Evolutionary conservation across 2,888 invertebrate species (phyloP).

Genomic region (Zaprionus obscuricornis): DNA sequence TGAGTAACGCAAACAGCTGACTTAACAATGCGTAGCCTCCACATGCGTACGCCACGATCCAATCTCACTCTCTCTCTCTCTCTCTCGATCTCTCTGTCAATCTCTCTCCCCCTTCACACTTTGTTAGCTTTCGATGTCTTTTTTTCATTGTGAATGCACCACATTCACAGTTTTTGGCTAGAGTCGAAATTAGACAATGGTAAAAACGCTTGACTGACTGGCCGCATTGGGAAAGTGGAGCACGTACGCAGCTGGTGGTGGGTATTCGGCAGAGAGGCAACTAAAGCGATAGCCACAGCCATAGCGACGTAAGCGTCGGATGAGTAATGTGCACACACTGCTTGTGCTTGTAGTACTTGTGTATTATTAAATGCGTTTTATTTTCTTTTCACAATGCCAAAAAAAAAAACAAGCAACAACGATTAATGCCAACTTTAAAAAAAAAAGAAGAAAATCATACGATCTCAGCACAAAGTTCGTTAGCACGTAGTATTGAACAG

Average conservation of each 20-base stretch:
- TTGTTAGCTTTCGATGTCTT: no score
- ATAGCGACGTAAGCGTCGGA: slow-evolving; percentile 34
- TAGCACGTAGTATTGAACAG: slow-evolving; percentile 15
- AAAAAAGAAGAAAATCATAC: no score
- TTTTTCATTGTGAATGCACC: not conserved
- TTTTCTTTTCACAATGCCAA: slow-evolving; percentile 34
- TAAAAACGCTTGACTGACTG: slow-evolving; percentile 26
- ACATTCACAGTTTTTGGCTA: slow-evolving; percentile 35
- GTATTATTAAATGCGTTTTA: slow-evolving; percentile 43
- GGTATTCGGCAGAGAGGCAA: not conserved
- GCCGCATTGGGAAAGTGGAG: slow-evolving; percentile 60
- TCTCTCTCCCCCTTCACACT: no score
- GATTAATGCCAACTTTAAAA: slow-evolving; percentile 53
- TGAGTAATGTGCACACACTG: slow-evolving; percentile 43
- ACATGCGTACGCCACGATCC: slow-evolving; percentile 49
- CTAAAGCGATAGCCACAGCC: no score
- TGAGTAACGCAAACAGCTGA: slow-evolving; percentile 59
- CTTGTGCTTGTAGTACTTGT: slow-evolving; percentile 10
- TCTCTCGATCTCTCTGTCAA: not conserved
- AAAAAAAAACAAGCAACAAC: no score
- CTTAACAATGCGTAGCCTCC: slow-evolving; percentile 45
- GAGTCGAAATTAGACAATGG: slow-evolving; percentile 46
- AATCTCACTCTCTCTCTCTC: slow-evolving; percentile 21
- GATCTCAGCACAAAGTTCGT: slow-evolving; percentile 57
- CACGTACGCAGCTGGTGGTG: slow-evolving; percentile 39